phyloP scores from a whole-genome alignment of 1,140 invertebrate genomes.

The Mesaphorura yosii region DNA sequence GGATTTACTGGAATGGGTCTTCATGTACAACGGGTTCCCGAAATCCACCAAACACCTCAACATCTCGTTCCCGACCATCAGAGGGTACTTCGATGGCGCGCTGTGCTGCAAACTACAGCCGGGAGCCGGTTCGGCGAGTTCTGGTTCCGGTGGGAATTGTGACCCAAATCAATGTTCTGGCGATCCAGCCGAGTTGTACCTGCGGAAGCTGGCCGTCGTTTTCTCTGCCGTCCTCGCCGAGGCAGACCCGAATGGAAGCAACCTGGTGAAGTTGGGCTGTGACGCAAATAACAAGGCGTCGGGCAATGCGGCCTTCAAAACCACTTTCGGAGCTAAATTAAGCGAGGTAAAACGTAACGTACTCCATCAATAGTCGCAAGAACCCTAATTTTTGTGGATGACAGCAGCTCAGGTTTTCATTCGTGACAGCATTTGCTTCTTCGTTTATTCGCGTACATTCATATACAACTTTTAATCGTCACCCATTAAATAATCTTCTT shows the following conservation, averaged over 20 bases:
- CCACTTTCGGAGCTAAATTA: conserved; percentile 6
- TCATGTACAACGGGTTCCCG: conserved; percentile 21
- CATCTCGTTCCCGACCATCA: conserved; percentile 23
- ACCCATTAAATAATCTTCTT: too few species aligned
- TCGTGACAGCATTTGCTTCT: too few species aligned
- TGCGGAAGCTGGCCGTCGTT: conserved; percentile 20
- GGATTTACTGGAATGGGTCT: conserved; percentile 28
- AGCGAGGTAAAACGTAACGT: conserved; percentile 2
- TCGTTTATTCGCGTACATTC: too few species aligned
- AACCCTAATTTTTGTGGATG: too few species aligned
- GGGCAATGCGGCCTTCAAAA: conserved; percentile 9
- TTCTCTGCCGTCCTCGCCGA: conserved; percentile 11
- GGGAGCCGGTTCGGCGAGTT: neutral
- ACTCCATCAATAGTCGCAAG: neutral
- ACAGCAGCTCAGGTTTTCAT: too few species aligned
- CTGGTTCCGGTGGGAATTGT: neutral
- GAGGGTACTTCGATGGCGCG: conserved; percentile 12
- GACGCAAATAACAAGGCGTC: neutral
- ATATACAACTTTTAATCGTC: too few species aligned
- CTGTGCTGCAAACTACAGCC: conserved; percentile 19
- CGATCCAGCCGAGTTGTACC: conserved; percentile 12
- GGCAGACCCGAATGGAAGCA: conserved; percentile 9
- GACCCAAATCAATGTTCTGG: conserved; percentile 1
- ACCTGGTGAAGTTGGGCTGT: neutral
- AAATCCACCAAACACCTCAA: conserved; percentile 6